Evolutionary conservation across 2,113 vertebrate species (phyloP), one percentile per base, ranked within the genome.

Genomic region (Lates calcarifer): DNA sequence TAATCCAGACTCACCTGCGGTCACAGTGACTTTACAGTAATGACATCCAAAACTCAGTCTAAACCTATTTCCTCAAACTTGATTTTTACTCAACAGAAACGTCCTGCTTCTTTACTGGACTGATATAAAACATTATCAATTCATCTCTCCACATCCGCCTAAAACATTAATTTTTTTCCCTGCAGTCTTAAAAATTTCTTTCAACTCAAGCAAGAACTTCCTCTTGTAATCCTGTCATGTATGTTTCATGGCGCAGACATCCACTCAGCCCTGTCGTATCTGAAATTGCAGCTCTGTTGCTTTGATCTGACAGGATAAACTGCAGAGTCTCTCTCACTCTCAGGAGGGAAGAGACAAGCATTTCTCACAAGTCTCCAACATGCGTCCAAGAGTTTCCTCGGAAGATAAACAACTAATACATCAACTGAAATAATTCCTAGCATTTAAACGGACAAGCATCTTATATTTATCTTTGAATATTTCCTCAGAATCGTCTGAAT

Each of bases 191-290:
- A n/a, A 60, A 60, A 41, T 55, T 51, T 64, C 69, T 69, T 35
- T 81, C 15, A 33, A 28, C 65, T 79, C 28, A 74, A 29, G 77
- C 18, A 0, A 66, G 28, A 62, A 56, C 62, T 62, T 74, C 39
- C 26, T 76, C 33, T 45, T 82, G 37, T 74, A 43, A 66, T 55
- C 49, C 39, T 60, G 2, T 79, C 77, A 47, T 51, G 13, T 69
- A 69, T 79, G 67, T 85, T 84, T 87, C 49, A 85, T 41, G 3
- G 61, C 26, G 1, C 75, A 74, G 41, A 53, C 77, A 51, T 86
- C 65, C 49, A 8, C 67, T 49, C 74, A 61, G 57, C 58, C 35
- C 57, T 55, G 65, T 81, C 56, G 6, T 39, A 28, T 73, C 58
- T 70, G 7, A 77, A 83, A 56, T 57, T 18, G 18, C 5, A 20